A percentile compares a stretch with the other conserved stretches of the same genome.
Conservation (phyloP, 92 coral and sea anemone genomes). For the Paragorgia papillata region DNA sequence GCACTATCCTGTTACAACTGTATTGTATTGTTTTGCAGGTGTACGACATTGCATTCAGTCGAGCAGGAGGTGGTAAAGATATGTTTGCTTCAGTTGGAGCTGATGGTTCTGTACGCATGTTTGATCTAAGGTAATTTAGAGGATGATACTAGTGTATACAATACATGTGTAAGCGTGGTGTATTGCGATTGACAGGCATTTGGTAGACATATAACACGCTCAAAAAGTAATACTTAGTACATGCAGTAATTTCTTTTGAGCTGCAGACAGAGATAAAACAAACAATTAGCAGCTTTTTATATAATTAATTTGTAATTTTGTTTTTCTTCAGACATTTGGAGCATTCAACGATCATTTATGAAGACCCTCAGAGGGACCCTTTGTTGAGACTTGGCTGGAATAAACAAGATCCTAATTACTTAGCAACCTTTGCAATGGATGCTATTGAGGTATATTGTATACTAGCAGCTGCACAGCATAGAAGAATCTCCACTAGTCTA, state of each 20-base stretch:
- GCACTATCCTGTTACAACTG: too few relatives aligned
- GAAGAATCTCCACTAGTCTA: too few relatives aligned
- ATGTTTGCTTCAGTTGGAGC: slow-evolving; percentile 99
- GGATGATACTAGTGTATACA: background rate
- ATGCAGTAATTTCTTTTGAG: too few relatives aligned
- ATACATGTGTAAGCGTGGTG: too few relatives aligned
- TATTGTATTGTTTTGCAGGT: slow-evolving; percentile 71
- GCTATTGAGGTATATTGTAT: slow-evolving; percentile 96
- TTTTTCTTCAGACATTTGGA: slow-evolving; percentile 75
- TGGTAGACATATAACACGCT: too few relatives aligned
- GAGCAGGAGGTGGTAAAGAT: slow-evolving; percentile 96
- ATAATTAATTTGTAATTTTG: too few relatives aligned
- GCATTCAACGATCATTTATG: slow-evolving; percentile 97
- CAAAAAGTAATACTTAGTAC: too few relatives aligned
- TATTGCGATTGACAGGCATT: too few relatives aligned
- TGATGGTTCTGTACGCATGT: slow-evolving; percentile 99
- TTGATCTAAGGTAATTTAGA: slow-evolving; percentile 77
- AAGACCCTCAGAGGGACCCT: slow-evolving; percentile 97
- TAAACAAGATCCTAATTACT: slow-evolving; percentile 97
- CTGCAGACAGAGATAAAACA: too few relatives aligned
- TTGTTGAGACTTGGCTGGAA: slow-evolving; percentile 94
- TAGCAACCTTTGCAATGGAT: slow-evolving; percentile 98
- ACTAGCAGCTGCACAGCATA: too few relatives aligned
- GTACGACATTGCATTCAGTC: slow-evolving; percentile 95
- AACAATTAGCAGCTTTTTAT: too few relatives aligned